A percentile compares a stretch with the other conserved stretches of the same genome.
Conservation (phyloP, 2,888 invertebrate genomes). For the Pimpla rufipes region DNA sequence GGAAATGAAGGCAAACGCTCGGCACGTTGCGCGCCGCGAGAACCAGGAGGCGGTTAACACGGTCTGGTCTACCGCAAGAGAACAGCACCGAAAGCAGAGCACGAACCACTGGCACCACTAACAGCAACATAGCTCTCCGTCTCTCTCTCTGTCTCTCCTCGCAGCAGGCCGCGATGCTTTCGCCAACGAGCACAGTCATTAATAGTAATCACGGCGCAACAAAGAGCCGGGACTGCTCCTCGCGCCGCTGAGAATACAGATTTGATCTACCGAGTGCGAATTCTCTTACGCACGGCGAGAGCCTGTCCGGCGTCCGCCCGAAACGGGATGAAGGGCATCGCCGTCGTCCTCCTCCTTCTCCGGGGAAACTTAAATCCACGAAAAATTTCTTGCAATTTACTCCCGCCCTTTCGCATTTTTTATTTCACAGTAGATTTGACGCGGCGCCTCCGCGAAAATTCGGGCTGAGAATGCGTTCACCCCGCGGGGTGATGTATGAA, state of each 20-base stretch:
- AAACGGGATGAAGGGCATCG: no score
- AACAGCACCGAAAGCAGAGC: slow-evolving; percentile 72
- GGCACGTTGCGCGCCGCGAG: slow-evolving; percentile 47
- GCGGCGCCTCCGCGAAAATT: slow-evolving; percentile 35
- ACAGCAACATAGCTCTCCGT: slow-evolving; percentile 27
- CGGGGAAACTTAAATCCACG: slow-evolving; percentile 56
- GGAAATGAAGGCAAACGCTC: slow-evolving; percentile 71
- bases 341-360: background rate
- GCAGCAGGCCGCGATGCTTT: slow-evolving; percentile 61
- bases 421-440: slow-evolving; percentile 42
- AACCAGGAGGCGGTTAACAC: slow-evolving; percentile 69
- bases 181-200: slow-evolving; percentile 68
- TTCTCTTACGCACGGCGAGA: slow-evolving; percentile 59
- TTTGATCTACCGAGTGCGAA: slow-evolving; percentile 73
- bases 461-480: slow-evolving; percentile 2
- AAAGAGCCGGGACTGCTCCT: slow-evolving; percentile 70
- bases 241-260: slow-evolving; percentile 59
- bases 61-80: slow-evolving; percentile 69
- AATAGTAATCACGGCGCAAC: slow-evolving; percentile 74
- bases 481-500: slow-evolving; percentile 42
- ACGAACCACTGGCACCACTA: slow-evolving; percentile 65
- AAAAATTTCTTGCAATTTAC: slow-evolving; percentile 69
- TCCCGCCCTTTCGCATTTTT: slow-evolving; percentile 61
- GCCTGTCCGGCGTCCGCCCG: slow-evolving; percentile 33
- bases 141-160: slow-evolving; percentile 1